Evolutionary conservation across 2,888 invertebrate genomes (phyloP).

Genomic region (Acleris cristana): DNA sequence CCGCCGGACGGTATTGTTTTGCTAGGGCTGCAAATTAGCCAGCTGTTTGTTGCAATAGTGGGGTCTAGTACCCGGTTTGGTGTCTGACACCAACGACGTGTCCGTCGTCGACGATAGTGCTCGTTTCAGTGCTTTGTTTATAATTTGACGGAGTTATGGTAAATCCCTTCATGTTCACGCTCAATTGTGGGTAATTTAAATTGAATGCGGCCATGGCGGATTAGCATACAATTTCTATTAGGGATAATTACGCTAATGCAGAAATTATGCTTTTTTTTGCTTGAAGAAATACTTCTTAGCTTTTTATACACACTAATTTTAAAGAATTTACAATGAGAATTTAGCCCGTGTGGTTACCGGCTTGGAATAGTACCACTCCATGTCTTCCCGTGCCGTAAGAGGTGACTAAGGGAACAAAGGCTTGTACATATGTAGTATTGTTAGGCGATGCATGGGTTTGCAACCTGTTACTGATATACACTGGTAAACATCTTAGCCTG

Average conservation of each 20-base stretch:
- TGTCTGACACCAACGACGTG: slow-evolving; percentile 64
- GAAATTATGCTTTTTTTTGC: slow-evolving; percentile 15
- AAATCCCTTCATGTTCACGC: slow-evolving; percentile 31
- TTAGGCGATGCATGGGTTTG: no score
- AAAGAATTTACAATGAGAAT: no score
- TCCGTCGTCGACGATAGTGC: slow-evolving; percentile 27
- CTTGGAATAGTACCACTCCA: no score
- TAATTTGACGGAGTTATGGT: slow-evolving; percentile 10
- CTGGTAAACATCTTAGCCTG: no score
- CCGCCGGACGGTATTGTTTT: slow-evolving; percentile 64
- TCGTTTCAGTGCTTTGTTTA: slow-evolving; percentile 8
- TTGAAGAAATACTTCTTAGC: neutral
- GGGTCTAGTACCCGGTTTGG: slow-evolving; percentile 66
- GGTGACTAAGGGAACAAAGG: no score
- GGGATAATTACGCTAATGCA: slow-evolving; percentile 19
- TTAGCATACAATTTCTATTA: slow-evolving; percentile 27
- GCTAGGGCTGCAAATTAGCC: slow-evolving; percentile 75
- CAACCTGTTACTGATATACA: no score
- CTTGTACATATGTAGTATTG: no score
- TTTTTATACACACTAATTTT: neutral
- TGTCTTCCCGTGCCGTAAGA: no score
- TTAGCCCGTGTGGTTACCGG: no score
- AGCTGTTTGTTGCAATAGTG: slow-evolving; percentile 69
- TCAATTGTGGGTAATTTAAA: slow-evolving; percentile 21
- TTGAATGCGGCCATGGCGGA: slow-evolving; percentile 24